phyloP scores from a whole-genome alignment of 2,888 invertebrate species.

The Thecophora atra region DNA sequence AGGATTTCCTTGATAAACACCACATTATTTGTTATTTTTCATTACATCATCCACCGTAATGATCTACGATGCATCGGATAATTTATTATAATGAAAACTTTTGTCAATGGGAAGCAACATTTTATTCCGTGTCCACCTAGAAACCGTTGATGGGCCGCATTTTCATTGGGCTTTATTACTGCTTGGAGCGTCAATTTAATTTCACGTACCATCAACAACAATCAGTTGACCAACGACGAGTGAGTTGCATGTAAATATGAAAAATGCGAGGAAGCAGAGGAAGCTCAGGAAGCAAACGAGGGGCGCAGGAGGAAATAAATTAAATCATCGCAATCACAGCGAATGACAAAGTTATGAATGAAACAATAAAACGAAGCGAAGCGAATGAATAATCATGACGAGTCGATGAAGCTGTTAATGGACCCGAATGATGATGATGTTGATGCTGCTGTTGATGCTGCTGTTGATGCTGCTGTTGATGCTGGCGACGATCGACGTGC shows the following conservation, averaged over 20 bases:
- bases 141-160: neutral
- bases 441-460: neutral
- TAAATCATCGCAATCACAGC: conserved; percentile 32
- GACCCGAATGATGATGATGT: conserved; percentile 3
- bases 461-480: conserved; percentile 16
- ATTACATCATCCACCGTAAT: too few species aligned
- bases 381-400: conserved; percentile 29
- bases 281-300: neutral
- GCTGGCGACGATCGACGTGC: conserved; percentile 25
- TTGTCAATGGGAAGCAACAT: neutral
- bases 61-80: too few species aligned
- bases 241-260: too few species aligned
- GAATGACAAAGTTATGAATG: conserved; percentile 24
- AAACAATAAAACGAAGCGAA: conserved; percentile 20
- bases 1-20: too few species aligned
- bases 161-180: neutral
- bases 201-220: conserved; percentile 3
- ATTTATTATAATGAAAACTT: neutral
- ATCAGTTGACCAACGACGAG: neutral
- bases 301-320: conserved; percentile 18
- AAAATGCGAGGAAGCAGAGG: neutral
- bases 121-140: neutral
- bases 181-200: conserved; percentile 6
- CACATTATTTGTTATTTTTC: neutral
- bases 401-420: conserved; percentile 26